Evolutionary conservation across 2,888 invertebrate species (phyloP).

Genomic region (Timandra comae): DNA sequence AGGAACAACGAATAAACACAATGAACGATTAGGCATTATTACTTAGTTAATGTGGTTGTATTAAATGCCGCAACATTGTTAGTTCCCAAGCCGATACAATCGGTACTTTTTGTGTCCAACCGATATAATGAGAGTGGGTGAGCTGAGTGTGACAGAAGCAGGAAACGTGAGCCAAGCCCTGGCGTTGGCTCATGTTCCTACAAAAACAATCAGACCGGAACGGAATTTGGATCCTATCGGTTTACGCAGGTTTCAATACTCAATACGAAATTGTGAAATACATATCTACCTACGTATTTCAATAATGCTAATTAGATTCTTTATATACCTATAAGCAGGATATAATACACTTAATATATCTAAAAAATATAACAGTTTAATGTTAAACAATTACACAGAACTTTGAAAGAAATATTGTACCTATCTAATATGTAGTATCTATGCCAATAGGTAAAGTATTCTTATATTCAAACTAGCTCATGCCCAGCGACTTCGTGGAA

Average conservation of each 20-base stretch:
- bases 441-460: no score
- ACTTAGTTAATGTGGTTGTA: constrained; percentile 17
- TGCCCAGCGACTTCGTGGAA: no score
- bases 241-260: constrained; percentile 25
- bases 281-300: no score
- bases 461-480: no score
- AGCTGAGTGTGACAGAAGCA: constrained; percentile 78
- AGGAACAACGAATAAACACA: no score
- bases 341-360: no score
- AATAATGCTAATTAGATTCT: no score
- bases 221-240: constrained; percentile 45
- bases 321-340: no score
- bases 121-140: constrained; percentile 65
- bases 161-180: constrained; percentile 82
- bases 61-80: constrained; percentile 31
- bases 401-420: no score
- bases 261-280: constrained; percentile 4
- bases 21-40: constrained; percentile 8
- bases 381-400: no score
- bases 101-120: constrained; percentile 52
- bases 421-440: no score
- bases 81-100: constrained; percentile 58
- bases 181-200: constrained; percentile 79
- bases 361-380: no score
- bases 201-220: constrained; percentile 78